phyloP scores from a whole-genome alignment of 2,797 vertebrate genomes.

The Ciconia nigra region DNA sequence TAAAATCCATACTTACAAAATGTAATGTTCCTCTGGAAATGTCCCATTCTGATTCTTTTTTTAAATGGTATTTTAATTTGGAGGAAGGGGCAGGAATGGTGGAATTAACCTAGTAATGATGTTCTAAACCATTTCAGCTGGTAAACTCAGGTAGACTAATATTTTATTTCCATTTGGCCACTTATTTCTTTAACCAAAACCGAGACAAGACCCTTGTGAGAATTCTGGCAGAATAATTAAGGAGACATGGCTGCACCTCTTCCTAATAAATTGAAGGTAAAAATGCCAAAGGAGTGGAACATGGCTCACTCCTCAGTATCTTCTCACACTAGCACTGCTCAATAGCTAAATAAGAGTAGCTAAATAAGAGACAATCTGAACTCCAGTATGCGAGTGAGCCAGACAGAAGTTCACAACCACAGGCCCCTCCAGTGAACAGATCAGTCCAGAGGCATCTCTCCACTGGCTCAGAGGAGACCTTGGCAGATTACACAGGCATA shows the following conservation, averaged over 20 bases:
- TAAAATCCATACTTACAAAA: slow-evolving; percentile 34
- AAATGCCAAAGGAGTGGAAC: neutral
- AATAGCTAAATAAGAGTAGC: neutral
- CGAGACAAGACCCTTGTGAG: neutral
- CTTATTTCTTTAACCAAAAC: neutral
- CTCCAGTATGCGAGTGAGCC: rapidly evolving
- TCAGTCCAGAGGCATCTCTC: neutral
- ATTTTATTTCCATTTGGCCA: neutral
- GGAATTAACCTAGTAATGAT: neutral
- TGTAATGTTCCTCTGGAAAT: slow-evolving; percentile 46
- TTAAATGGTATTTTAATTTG: neutral
- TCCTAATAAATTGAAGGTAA: neutral
- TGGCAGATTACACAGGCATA: neutral
- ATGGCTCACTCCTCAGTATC: neutral
- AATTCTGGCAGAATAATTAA: neutral
- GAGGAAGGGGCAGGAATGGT: neutral
- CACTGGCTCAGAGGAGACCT: neutral
- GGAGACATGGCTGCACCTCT: neutral
- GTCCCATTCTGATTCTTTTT: neutral
- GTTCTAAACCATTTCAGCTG: slow-evolving; percentile 28
- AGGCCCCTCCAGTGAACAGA: rapidly evolving
- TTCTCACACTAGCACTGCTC: neutral
- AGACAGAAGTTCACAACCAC: neutral
- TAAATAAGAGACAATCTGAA: neutral
- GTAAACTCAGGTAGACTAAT: neutral